Evolutionary conservation across 1,140 invertebrate genomes (phyloP).

Genomic region (Bombus waltoni): DNA sequence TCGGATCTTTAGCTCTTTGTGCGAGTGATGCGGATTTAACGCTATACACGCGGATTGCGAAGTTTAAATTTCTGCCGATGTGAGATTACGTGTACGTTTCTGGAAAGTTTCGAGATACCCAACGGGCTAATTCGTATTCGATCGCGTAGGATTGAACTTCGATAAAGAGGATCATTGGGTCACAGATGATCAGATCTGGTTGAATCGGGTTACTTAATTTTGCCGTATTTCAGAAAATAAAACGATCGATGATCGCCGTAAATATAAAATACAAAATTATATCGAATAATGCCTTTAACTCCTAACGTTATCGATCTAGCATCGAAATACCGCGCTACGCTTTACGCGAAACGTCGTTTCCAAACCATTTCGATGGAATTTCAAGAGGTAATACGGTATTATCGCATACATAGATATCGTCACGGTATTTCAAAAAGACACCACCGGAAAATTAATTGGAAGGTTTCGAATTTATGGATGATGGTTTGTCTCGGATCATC

Average conservation of each 20-base stretch:
- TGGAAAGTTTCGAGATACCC: background rate
- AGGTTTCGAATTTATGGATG: constrained; percentile 5
- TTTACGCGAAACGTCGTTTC: too few relatives aligned
- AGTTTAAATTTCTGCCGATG: background rate
- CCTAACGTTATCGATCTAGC: too few relatives aligned
- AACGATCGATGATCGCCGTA: background rate
- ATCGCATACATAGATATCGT: too few relatives aligned
- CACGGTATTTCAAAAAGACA: too few relatives aligned
- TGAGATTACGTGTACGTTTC: background rate
- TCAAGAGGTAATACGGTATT: too few relatives aligned
- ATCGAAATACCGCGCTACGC: too few relatives aligned
- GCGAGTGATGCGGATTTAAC: background rate
- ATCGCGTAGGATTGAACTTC: background rate
- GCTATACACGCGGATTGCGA: too few relatives aligned
- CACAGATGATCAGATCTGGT: background rate
- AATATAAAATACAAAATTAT: background rate
- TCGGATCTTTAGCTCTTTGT: background rate
- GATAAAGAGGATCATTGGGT: too few relatives aligned
- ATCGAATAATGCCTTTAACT: background rate
- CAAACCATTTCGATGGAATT: too few relatives aligned
- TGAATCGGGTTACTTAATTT: background rate
- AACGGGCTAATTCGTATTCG: background rate
- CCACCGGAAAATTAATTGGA: too few relatives aligned
- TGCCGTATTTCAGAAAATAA: background rate
- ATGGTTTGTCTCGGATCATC: background rate